These are phyloP conservation scores for Sinodicranocentrus sp. DNA, from an alignment of 2,888 invertebrate genomes.

Conservation along the genomic window DNA sequence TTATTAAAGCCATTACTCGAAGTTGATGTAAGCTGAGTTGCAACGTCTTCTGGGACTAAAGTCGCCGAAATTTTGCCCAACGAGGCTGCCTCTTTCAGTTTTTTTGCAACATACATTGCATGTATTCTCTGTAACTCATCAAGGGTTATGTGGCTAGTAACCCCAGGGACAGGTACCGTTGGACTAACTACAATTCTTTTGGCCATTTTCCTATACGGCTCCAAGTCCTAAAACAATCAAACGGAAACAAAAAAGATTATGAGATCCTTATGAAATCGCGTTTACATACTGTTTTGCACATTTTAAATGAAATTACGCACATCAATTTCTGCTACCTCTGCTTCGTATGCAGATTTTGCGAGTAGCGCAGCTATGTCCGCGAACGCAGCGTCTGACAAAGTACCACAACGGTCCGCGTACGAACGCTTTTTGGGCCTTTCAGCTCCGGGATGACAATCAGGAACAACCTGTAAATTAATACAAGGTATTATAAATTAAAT, in stretches of 20 bases:
- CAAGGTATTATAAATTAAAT: too few relatives aligned
- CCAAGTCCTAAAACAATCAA: slow-evolving; percentile 23
- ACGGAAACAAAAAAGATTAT: neutral
- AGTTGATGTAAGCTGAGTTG: slow-evolving; percentile 25
- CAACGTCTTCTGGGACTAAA: slow-evolving; percentile 35
- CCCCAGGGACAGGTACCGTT: neutral
- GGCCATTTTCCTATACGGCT: slow-evolving; percentile 28
- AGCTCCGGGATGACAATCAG: slow-evolving; percentile 58
- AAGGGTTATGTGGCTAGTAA: neutral
- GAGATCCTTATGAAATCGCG: neutral
- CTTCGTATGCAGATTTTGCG: slow-evolving; percentile 8
- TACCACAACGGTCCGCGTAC: neutral
- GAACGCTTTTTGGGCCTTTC: slow-evolving; percentile 49
- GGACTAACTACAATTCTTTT: slow-evolving; percentile 29
- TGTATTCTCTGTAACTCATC: slow-evolving; percentile 42
- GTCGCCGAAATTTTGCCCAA: slow-evolving; percentile 31
- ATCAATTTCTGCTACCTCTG: too few relatives aligned
- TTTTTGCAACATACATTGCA: slow-evolving; percentile 45
- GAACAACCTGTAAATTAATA: slow-evolving; percentile 66
- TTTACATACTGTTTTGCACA: too few relatives aligned
- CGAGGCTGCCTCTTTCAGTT: slow-evolving; percentile 44
- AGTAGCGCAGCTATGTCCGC: slow-evolving; percentile 28
- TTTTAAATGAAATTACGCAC: too few relatives aligned
- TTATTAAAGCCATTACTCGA: slow-evolving; percentile 62
- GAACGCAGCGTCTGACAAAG: slow-evolving; percentile 19